Conservation (phyloP, 1,140 invertebrate genomes). For the Orius insidiosus region DNA sequence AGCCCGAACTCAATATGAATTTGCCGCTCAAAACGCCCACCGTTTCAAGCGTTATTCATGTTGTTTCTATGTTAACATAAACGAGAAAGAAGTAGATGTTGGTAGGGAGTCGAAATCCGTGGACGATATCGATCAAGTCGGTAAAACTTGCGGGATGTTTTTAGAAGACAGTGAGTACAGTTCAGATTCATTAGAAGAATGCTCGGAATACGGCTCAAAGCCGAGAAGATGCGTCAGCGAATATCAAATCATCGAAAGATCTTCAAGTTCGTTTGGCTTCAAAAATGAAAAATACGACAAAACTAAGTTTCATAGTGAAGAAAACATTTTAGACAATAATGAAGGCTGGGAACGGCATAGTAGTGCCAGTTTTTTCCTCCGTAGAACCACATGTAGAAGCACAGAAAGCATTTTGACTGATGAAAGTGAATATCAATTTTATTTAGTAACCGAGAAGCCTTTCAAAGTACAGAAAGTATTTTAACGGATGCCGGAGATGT, state of each 20-base stretch:
- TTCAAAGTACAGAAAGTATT: constrained; percentile 30
- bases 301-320: constrained; percentile 39
- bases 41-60: constrained; percentile 18
- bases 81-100: constrained; percentile 16
- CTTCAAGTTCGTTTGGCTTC: constrained; percentile 20
- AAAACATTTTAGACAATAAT: constrained; percentile 52
- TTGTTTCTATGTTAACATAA: constrained; percentile 25
- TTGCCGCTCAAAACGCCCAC: constrained; percentile 11
- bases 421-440: constrained; percentile 44
- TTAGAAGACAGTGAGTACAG: constrained; percentile 40
- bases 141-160: constrained; percentile 14
- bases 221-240: constrained; percentile 48
- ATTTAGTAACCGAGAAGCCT: constrained; percentile 22
- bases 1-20: constrained; percentile 14
- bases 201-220: constrained; percentile 37
- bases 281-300: constrained; percentile 21
- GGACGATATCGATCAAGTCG: constrained; percentile 17
- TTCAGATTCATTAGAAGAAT: constrained; percentile 55
- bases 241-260: constrained; percentile 49
- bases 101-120: constrained; percentile 17
- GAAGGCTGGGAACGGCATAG: constrained; percentile 34
- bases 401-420: constrained; percentile 62
- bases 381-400: constrained; percentile 43
- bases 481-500: constrained; percentile 40
- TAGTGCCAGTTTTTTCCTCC: constrained; percentile 32